Conservation (phyloP, 2,888 invertebrate species). For the Amblyjoppa fuscipennis region DNA sequence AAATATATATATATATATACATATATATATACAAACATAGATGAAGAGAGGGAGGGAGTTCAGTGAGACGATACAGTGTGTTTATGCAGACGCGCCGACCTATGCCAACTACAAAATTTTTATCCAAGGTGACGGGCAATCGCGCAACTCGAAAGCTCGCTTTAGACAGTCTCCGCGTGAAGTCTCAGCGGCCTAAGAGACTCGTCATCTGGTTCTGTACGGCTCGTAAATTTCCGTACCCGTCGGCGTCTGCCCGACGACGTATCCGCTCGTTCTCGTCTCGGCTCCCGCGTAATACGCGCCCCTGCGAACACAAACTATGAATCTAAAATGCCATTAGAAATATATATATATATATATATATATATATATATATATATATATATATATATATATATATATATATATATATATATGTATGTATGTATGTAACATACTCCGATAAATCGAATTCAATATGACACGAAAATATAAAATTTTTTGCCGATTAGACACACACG, state of each 20-base stretch:
- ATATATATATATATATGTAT: too few species aligned
- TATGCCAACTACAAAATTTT: constrained; percentile 69
- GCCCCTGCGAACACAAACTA: neutral
- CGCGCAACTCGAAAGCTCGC: constrained; percentile 2
- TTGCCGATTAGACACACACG: too few species aligned
- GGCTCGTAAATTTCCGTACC: constrained; percentile 4
- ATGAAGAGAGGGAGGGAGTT: neutral
- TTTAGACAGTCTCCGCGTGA: neutral
- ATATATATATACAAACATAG: neutral
- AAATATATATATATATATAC: neutral
- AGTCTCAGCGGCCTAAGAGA: neutral
- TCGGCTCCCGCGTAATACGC: neutral
- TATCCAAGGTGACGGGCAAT: constrained; percentile 60
- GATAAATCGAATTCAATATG: neutral
- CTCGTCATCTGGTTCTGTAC: constrained; percentile 5
- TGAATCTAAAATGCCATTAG: too few species aligned
- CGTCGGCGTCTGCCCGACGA: neutral
- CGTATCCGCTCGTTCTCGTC: neutral
- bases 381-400: too few species aligned
- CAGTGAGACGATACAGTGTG: neutral
- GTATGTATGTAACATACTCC: too few species aligned
- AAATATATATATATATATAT: too few species aligned
- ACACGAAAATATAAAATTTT: neutral
- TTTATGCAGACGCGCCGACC: constrained; percentile 58
- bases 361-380: too few species aligned